Conservation (phyloP, 2,797 vertebrate species). For the Cossypha caffra region DNA sequence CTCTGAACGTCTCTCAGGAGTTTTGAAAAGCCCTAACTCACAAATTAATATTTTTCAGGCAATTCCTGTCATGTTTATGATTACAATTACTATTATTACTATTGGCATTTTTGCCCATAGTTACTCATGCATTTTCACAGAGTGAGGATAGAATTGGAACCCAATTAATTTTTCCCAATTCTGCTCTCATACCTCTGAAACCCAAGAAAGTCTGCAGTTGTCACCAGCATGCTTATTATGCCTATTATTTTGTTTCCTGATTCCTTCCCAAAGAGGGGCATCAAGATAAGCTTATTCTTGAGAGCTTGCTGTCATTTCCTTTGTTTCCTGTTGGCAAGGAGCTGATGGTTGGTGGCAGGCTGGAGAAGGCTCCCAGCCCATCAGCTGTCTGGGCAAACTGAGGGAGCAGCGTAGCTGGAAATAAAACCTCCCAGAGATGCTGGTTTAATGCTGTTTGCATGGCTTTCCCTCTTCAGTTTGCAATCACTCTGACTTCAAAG, state of each 20-base stretch:
- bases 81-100: background rate
- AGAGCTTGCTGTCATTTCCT: background rate
- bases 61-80: background rate
- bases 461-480: background rate
- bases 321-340: background rate
- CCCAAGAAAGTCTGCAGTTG: background rate
- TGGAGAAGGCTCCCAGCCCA: background rate
- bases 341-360: background rate
- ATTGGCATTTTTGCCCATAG: conserved; percentile 7
- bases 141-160: background rate
- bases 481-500: background rate
- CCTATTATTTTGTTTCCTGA: background rate
- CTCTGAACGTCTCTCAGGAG: background rate
- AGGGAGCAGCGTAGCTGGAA: background rate
- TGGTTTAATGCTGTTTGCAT: background rate
- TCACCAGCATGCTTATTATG: background rate
- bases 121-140: background rate
- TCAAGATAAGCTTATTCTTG: background rate
- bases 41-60: background rate
- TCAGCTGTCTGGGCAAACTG: conserved; percentile 6
- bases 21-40: background rate
- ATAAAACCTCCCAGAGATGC: background rate
- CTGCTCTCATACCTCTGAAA: conserved; percentile 8
- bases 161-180: conserved; percentile 48
- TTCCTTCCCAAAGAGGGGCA: background rate